These are phyloP conservation scores for Rhodophaea formosa DNA, from an alignment of 2,888 invertebrate species.

Conservation along the genomic window DNA sequence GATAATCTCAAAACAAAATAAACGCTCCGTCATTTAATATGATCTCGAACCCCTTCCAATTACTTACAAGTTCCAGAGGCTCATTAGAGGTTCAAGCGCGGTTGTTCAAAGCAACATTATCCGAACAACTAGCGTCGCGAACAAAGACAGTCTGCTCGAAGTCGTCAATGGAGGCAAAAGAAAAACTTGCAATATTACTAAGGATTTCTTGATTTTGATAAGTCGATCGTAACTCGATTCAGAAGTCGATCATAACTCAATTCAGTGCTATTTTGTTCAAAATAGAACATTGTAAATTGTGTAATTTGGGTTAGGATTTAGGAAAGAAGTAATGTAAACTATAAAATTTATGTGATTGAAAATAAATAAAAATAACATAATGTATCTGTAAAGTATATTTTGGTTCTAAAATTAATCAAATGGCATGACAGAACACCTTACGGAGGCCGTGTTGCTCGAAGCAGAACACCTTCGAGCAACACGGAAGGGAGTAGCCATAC, in stretches of 20 bases:
- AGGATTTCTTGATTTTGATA: background rate
- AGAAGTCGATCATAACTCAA: slow-evolving; percentile 11
- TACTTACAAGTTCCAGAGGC: slow-evolving; percentile 15
- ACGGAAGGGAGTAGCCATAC: too few relatives aligned
- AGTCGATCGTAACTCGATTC: slow-evolving; percentile 10
- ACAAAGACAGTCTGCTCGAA: slow-evolving; percentile 16
- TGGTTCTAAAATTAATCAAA: too few relatives aligned
- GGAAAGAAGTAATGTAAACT: background rate
- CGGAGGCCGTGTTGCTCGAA: too few relatives aligned
- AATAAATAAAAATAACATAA: too few relatives aligned
- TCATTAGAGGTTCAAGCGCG: slow-evolving; percentile 16
- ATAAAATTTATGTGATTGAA: too few relatives aligned
- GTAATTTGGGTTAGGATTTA: background rate
- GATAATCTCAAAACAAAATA: background rate
- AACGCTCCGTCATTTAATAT: background rate
- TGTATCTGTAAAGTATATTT: too few relatives aligned
- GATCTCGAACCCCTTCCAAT: slow-evolving; percentile 9
- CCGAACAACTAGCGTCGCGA: slow-evolving; percentile 22
- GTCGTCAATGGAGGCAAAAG: slow-evolving; percentile 24
- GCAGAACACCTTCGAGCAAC: too few relatives aligned
- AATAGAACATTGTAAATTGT: background rate
- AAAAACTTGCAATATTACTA: slow-evolving; percentile 21
- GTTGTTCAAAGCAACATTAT: slow-evolving; percentile 32
- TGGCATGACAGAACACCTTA: too few relatives aligned
- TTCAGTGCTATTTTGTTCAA: background rate